Base-by-base conservation (phyloP, 2,888 invertebrate genomes). In the Cephus pygmeus region DNA sequence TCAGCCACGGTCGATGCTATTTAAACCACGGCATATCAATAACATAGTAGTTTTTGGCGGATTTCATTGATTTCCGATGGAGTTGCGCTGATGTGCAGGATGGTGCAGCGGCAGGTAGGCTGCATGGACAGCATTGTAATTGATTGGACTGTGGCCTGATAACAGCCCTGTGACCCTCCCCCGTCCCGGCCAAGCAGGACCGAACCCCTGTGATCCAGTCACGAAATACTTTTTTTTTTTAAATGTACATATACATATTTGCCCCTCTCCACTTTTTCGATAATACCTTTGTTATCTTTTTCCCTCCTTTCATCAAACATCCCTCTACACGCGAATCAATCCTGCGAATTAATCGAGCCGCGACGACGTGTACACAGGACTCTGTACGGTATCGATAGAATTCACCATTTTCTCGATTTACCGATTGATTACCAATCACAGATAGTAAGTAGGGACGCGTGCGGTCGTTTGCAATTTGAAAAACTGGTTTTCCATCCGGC, bases 51-150 rank as follows among this genome's bases (percentile, higher is more conserved):
- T 87, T 89, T 89, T 87, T 84, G 88, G 86, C 83, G 84, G 86
- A 86, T 89, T 87, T 87, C 87, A 90, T 90, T 89, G 90, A 90
- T 90, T 90, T 90, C 86, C 89, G 86, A 90, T 90, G 82, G 86
- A 85, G 86, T 84, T 84, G 87, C 86, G 84, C 84, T 81, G 85
- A 87, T 85, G 85, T 83, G 83, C 83, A 81, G 82, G 81, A 76
- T 76, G 73, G 73, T 71, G 69, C 73, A 74, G 40, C 75, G 75
- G 79, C 73, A 75, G 79, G 77, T 71, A 71, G 31, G 71, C 71
- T 84, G 77, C 85, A 86, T 87, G 86, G 84, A 87, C 84, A 87
- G 85, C 86, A 87, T 85, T 83, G 87, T 88, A 89, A 89, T 89
- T 89, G 89, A 89, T 89, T 87, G 88, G 85, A 87, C 86, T 87